A percentile compares a stretch with the other conserved stretches of the same genome.
These are phyloP conservation scores for Pristionchus mayeri DNA, from an alignment of 2,888 invertebrate species.

Conservation along the genomic window DNA sequence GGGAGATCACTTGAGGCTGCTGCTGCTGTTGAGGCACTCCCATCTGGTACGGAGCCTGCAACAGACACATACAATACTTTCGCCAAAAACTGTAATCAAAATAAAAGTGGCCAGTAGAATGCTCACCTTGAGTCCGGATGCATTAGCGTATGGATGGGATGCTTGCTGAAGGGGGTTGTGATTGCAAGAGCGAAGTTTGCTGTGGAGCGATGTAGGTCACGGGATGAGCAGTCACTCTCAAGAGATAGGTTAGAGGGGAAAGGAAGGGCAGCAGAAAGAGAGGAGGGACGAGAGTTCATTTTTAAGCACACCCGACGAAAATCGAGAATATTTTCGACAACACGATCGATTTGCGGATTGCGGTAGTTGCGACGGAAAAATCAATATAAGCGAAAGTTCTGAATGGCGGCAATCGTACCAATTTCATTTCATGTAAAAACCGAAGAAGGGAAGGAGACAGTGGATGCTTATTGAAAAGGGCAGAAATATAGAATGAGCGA, in stretches of 20 bases:
- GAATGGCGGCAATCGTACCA: background rate
- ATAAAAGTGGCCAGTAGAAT: too few species aligned
- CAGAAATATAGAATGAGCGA: background rate
- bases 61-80: background rate
- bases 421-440: background rate
- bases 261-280: background rate
- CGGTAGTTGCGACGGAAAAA: background rate
- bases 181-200: constrained; percentile 9
- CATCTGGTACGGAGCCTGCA: constrained; percentile 58
- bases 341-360: background rate
- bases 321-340: constrained; percentile 8
- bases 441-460: background rate
- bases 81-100: too few species aligned
- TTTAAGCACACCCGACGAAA: constrained; percentile 11
- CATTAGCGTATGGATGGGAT: constrained; percentile 29
- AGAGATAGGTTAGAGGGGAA: constrained; percentile 24
- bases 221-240: constrained; percentile 61
- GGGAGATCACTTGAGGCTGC: background rate
- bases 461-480: background rate
- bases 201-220: constrained; percentile 58
- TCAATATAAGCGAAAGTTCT: background rate
- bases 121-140: constrained; percentile 51
- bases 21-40: constrained; percentile 10
- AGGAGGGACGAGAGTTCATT: background rate
- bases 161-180: constrained; percentile 13